Base-by-base conservation (phyloP, 2,797 vertebrate genomes). In the Pangasius macronema region DNA sequence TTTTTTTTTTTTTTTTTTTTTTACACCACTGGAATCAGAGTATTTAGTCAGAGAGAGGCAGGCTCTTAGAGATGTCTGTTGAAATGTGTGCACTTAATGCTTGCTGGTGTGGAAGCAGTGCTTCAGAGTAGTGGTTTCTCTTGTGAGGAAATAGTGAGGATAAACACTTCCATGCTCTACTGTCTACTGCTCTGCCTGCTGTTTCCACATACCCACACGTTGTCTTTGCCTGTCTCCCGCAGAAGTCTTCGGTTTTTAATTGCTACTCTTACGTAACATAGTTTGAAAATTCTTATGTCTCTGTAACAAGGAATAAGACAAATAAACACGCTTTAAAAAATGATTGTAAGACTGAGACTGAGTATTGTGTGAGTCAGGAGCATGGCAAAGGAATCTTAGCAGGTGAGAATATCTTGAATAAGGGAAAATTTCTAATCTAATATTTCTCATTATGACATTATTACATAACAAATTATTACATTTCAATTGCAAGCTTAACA, bases 181-280 rank as follows among this genome's bases (percentile, higher is more conserved):
- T 36, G 53, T 27, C 8, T 36, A 27, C 77, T 59, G 77, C 76
- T 30, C 42, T 24, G n/a, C 46, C 20, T 68, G 53, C 63, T 55
- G 49, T 22, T 70, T 70, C 42, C 49, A 79, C 49, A 30, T 82
- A 65, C 27, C 80, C 80, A 82, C 42, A 65, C 39, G 55, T 27
- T 81, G 30, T 80, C 55, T 59, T n/a, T 42, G 61, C 63, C n/a
- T 81, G 55, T 81, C 55, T 61, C 55, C 11, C 0, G 0, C 51
- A 77, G 27, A 51, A 30, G 27, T 51, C 46, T 75, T 14, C 75
- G 22, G n/a, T 11, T 59, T 27, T 79, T 57, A 82, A 39, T 63
- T 83, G 82, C 82, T 67, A 24, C 63, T 68, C 82, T 68, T 68
- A 83, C 53, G 63, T 53, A 83, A 67, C n/a, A 68, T 42, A 27